A percentile compares a stretch with the other conserved stretches of the same genome.
Evolutionary conservation across 2,888 invertebrate species (phyloP).

Genomic region (Chromoteleia sp.): DNA sequence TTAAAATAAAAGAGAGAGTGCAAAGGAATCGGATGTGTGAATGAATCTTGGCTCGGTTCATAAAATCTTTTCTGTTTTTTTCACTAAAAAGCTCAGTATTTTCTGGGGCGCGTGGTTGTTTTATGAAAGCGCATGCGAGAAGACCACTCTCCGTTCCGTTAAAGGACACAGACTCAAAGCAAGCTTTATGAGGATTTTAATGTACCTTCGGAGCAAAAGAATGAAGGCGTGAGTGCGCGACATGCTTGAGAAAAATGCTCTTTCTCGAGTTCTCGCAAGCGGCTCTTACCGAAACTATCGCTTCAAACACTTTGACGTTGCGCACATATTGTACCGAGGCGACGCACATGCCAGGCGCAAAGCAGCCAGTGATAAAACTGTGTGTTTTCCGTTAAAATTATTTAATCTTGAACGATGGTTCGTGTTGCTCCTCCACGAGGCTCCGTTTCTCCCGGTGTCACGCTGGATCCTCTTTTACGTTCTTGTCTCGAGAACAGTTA

Average conservation of each 20-base stretch:
- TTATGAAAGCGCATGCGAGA: constrained; percentile 63
- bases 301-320: constrained; percentile 61
- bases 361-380: constrained; percentile 46
- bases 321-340: constrained; percentile 44
- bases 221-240: constrained; percentile 63
- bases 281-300: constrained; percentile 63
- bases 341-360: constrained; percentile 23
- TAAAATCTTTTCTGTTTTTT: constrained; percentile 74
- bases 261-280: constrained; percentile 57
- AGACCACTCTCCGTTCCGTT: constrained; percentile 52
- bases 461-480: constrained; percentile 51
- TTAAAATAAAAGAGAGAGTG: constrained; percentile 56
- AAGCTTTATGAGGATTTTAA: constrained; percentile 66
- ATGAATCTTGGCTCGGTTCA: constrained; percentile 75
- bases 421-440: constrained; percentile 59
- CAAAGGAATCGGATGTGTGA: constrained; percentile 70
- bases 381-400: constrained; percentile 65
- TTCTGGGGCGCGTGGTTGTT: constrained; percentile 58
- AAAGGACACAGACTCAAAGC: constrained; percentile 68
- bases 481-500: constrained; percentile 77
- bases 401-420: constrained; percentile 56
- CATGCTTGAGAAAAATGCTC: constrained; percentile 65
- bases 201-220: constrained; percentile 62
- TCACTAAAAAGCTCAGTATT: constrained; percentile 76
- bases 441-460: constrained; percentile 38